Conservation (phyloP, 2,888 invertebrate genomes). For the Cylindroiulus punctatus region DNA sequence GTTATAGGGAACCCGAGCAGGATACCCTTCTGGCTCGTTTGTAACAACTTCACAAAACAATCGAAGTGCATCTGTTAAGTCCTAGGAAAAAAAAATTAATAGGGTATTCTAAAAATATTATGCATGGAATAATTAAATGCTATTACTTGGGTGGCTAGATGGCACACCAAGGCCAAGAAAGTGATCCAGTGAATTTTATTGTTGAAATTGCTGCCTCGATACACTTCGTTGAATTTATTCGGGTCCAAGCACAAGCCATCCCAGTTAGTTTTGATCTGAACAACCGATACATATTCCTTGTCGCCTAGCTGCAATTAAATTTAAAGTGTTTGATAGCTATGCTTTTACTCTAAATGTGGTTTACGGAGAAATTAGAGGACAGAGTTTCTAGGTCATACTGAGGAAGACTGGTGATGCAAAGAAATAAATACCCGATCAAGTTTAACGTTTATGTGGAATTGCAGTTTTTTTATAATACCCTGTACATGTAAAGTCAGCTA, state of each 20-base stretch:
- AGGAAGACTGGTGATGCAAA: background rate
- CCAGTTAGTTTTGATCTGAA: constrained; percentile 63
- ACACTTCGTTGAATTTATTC: constrained; percentile 74
- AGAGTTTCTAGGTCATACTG: background rate
- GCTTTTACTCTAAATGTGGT: background rate
- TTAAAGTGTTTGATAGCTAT: background rate
- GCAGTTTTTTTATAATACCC: no score
- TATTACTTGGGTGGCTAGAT: constrained; percentile 65
- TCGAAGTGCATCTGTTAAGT: constrained; percentile 80
- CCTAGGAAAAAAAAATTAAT: constrained; percentile 66
- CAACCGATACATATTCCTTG: constrained; percentile 53
- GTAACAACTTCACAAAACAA: constrained; percentile 83
- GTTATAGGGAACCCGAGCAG: constrained; percentile 74
- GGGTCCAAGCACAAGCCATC: constrained; percentile 67
- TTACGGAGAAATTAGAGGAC: background rate
- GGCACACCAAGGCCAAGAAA: constrained; percentile 79
- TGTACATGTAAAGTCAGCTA: no score
- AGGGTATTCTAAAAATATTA: background rate
- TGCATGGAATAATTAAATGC: background rate
- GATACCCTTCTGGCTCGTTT: constrained; percentile 84
- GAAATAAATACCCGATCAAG: background rate
- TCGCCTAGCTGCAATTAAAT: constrained; percentile 56
- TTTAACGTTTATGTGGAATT: no score
- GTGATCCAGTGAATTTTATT: constrained; percentile 76
- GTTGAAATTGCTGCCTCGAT: constrained; percentile 77